Percentiles rank a stretch among this genome's conserved stretches.
Evolutionary conservation across 2,888 invertebrate species (phyloP).

Genomic region (Stenotaenia linearis): DNA sequence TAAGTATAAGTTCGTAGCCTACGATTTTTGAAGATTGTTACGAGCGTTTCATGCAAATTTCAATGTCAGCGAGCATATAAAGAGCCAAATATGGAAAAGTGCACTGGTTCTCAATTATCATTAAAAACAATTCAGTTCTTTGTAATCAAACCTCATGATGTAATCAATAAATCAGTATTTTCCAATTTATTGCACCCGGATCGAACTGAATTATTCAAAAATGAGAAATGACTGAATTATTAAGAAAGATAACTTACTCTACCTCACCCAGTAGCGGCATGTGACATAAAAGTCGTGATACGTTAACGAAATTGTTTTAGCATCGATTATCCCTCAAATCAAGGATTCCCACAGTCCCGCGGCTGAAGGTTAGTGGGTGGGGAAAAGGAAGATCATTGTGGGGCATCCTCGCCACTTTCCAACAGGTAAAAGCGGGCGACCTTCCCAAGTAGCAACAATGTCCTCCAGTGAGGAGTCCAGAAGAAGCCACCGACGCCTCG

Average conservation of each 20-base stretch:
- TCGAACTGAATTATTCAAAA: neutral
- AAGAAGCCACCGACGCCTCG: neutral
- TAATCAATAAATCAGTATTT: neutral
- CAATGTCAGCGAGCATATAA: neutral
- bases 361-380: constrained; percentile 9
- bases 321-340: neutral
- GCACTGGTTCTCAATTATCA: neutral
- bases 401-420: constrained; percentile 4
- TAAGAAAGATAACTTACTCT: neutral
- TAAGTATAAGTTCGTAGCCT: neutral
- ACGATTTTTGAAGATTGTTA: neutral
- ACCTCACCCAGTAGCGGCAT: neutral
- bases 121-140: neutral
- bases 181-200: neutral
- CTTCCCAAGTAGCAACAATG: constrained; percentile 4
- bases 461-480: constrained; percentile 4
- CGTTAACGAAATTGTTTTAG: neutral
- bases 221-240: too few relatives aligned
- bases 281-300: neutral
- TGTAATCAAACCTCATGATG: neutral
- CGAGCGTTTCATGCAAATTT: neutral
- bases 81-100: neutral
- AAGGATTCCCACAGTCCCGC: neutral
- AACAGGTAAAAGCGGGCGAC: neutral
- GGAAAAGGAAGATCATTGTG: neutral